Evolutionary conservation across 2,888 invertebrate species (phyloP).

Genomic region (Plebejus melissa): DNA sequence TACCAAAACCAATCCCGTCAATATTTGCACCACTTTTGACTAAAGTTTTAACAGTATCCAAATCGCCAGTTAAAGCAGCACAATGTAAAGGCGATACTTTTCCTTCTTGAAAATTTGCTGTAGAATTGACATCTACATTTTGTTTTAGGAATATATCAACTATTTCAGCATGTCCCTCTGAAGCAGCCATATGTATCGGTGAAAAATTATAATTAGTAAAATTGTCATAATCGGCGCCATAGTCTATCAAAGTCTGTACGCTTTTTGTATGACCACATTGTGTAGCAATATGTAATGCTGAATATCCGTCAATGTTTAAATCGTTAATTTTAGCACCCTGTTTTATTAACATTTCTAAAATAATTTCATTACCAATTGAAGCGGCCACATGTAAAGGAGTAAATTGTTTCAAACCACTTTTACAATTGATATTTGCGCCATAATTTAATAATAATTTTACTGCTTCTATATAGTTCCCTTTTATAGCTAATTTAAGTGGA

Average conservation of each 20-base stretch:
- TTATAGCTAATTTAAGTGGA: slow-evolving; percentile 11
- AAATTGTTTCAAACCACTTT: not conserved
- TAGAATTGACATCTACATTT: not conserved
- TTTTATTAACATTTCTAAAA: not conserved
- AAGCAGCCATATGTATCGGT: slow-evolving; percentile 14
- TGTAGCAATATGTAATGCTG: slow-evolving; percentile 6
- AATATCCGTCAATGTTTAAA: slow-evolving; percentile 4
- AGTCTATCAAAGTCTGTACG: not conserved
- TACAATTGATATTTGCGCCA: slow-evolving; percentile 15
- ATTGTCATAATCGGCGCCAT: slow-evolving; percentile 3
- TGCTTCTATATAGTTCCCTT: slow-evolving; percentile 5
- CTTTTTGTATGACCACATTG: not conserved
- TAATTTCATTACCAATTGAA: not conserved
- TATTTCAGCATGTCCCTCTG: not conserved
- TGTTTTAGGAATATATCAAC: not conserved
- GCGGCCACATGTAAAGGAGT: slow-evolving; percentile 18
- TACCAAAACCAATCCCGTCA: not conserved
- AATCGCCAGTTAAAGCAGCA: slow-evolving; percentile 16
- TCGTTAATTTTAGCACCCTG: slow-evolving; percentile 8
- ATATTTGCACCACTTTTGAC: slow-evolving; percentile 18
- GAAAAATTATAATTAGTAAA: not conserved
- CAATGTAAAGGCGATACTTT: slow-evolving; percentile 12
- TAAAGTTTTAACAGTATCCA: slow-evolving; percentile 18
- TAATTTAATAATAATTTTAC: not conserved
- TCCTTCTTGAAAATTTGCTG: not conserved